Conservation (phyloP, 2,888 invertebrate species). For the Caenorhabditis sulstoni region DNA sequence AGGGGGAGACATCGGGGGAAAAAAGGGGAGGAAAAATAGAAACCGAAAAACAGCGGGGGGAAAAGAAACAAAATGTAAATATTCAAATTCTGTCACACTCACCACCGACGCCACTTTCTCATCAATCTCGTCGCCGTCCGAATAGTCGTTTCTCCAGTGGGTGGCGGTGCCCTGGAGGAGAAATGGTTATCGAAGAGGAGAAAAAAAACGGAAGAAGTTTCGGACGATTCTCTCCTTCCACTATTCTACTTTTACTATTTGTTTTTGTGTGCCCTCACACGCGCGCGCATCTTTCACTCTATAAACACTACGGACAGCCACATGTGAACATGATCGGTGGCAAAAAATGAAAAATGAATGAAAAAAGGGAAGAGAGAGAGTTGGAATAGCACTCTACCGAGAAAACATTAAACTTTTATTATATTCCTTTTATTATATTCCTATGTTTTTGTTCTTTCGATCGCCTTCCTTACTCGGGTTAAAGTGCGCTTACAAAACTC, state of each 20-base stretch:
- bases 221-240: background rate
- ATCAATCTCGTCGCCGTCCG: constrained; percentile 26
- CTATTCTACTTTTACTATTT: constrained; percentile 6
- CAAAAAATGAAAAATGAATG: constrained; percentile 14
- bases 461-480: too few relatives aligned
- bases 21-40: too few relatives aligned
- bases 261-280: background rate
- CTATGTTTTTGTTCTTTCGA: too few relatives aligned
- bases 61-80: constrained; percentile 12
- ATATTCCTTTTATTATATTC: too few relatives aligned
- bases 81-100: too few relatives aligned
- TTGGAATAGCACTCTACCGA: too few relatives aligned
- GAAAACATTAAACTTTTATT: too few relatives aligned
- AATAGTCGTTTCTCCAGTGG: constrained; percentile 51
- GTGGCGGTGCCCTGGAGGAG: constrained; percentile 34
- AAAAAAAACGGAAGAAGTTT: background rate
- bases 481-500: too few relatives aligned
- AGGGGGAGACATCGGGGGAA: constrained; percentile 26
- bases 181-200: background rate
- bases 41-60: background rate
- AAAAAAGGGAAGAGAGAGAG: constrained; percentile 1
- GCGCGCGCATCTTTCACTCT: background rate
- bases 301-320: background rate
- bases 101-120: constrained; percentile 49
- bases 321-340: constrained; percentile 26